phyloP scores from a whole-genome alignment of 2,888 invertebrate genomes.

The Phyto melanocephala region DNA sequence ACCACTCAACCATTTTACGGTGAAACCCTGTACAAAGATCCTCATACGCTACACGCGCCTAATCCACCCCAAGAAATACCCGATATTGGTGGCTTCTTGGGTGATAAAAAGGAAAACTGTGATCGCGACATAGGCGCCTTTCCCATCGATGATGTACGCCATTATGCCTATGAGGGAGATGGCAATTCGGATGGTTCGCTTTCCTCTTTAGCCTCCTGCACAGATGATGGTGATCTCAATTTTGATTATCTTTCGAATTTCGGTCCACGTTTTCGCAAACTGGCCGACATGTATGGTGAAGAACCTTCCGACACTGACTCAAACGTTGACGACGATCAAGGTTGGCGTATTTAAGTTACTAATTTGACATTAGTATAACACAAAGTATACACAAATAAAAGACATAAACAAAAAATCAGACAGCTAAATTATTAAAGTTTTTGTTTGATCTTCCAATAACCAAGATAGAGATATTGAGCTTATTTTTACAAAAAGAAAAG shows the following conservation, averaged over 20 bases:
- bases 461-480: neutral
- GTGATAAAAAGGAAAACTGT: slow-evolving; percentile 92
- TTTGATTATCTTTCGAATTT: slow-evolving; percentile 97
- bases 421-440: slow-evolving; percentile 22
- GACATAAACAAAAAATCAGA: slow-evolving; percentile 35
- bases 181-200: slow-evolving; percentile 95
- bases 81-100: slow-evolving; percentile 93
- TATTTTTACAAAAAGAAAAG: slow-evolving; percentile 15
- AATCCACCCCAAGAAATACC: slow-evolving; percentile 81
- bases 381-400: slow-evolving; percentile 50
- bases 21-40: slow-evolving; percentile 78
- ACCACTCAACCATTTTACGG: slow-evolving; percentile 78
- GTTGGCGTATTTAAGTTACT: slow-evolving; percentile 83
- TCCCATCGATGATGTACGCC: slow-evolving; percentile 97
- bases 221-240: slow-evolving; percentile 94
- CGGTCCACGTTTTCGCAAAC: slow-evolving; percentile 95
- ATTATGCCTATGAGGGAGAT: slow-evolving; percentile 98
- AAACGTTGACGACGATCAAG: slow-evolving; percentile 87
- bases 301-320: slow-evolving; percentile 90
- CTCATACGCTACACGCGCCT: slow-evolving; percentile 72
- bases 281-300: slow-evolving; percentile 97
- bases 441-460: slow-evolving; percentile 58
- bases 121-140: slow-evolving; percentile 94
- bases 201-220: slow-evolving; percentile 94
- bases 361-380: neutral